Conservation (phyloP, 2,888 invertebrate genomes). For the Lasioglossum villosulum region DNA sequence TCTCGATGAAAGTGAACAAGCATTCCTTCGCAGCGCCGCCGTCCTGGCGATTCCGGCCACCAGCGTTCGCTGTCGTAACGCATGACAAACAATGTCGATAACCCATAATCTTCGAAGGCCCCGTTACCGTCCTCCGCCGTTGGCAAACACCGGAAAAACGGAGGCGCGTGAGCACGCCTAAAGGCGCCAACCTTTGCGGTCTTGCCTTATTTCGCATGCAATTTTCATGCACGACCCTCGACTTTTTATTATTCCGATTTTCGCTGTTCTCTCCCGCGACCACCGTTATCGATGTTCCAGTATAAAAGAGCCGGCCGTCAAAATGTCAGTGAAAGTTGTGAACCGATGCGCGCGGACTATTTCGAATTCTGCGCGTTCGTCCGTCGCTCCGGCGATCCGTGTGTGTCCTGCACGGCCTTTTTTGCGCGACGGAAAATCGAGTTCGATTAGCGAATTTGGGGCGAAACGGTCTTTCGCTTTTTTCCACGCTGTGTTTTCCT, state of each 20-base stretch:
- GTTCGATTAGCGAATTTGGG: not conserved
- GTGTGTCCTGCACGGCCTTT: not conserved
- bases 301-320: not conserved
- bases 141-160: constrained; percentile 33
- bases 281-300: not conserved
- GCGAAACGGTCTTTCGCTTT: not conserved
- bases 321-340: not conserved
- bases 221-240: not conserved
- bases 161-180: constrained; percentile 33
- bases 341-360: not conserved
- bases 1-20: constrained; percentile 44
- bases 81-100: constrained; percentile 56
- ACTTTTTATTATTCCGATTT: not conserved
- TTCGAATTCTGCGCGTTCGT: not conserved
- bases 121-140: constrained; percentile 38
- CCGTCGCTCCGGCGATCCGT: not conserved
- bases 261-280: not conserved
- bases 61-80: constrained; percentile 44
- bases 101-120: constrained; percentile 42
- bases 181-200: not conserved
- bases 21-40: constrained; percentile 37
- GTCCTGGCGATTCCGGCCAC: constrained; percentile 33
- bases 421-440: not conserved
- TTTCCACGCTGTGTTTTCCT: not conserved
- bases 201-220: not conserved